A percentile compares a stretch with the other conserved stretches of the same genome.
Conservation (phyloP, 2,797 vertebrate species). For the Nannoperca obscura region DNA sequence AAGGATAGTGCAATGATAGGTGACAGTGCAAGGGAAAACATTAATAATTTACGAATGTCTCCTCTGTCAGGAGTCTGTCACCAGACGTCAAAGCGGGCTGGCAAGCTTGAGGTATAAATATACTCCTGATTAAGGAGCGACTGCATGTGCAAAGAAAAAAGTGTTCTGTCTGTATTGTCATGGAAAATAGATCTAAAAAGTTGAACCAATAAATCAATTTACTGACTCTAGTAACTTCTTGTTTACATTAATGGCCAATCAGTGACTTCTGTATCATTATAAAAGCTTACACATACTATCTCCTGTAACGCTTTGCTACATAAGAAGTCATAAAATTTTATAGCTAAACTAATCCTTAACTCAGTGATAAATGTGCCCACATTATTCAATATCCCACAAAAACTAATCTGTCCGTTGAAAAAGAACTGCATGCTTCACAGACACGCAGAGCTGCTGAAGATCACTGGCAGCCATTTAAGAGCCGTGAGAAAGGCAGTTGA, state of each 20-base stretch:
- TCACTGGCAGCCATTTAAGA: constrained; percentile 82
- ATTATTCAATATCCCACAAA: constrained; percentile 71
- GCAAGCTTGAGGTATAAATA: constrained; percentile 65
- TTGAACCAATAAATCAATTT: constrained; percentile 50
- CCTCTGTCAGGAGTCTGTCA: constrained; percentile 67
- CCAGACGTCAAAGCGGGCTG: constrained; percentile 54
- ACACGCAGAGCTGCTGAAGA: constrained; percentile 60
- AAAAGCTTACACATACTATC: constrained; percentile 23
- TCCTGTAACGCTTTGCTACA: constrained; percentile 43
- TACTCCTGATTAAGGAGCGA: constrained; percentile 53
- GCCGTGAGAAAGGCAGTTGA: constrained; percentile 80
- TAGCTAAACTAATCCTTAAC: constrained; percentile 42
- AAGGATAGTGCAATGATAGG: constrained; percentile 66
- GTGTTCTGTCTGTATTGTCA: constrained; percentile 9
- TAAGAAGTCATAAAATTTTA: constrained; percentile 51
- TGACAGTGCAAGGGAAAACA: constrained; percentile 73
- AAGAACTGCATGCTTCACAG: constrained; percentile 58
- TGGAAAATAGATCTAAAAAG: constrained; percentile 23
- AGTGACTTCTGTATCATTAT: constrained; percentile 44
- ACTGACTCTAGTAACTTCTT: constrained; percentile 33
- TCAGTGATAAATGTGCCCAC: constrained; percentile 65
- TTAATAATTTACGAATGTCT: constrained; percentile 76
- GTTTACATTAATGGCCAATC: constrained; percentile 53
- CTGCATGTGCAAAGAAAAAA: constrained; percentile 13
- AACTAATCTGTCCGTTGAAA: constrained; percentile 64